Evolutionary conservation across 1,140 invertebrate genomes (phyloP).

Genomic region (Aphaenogaster ashmeadi): DNA sequence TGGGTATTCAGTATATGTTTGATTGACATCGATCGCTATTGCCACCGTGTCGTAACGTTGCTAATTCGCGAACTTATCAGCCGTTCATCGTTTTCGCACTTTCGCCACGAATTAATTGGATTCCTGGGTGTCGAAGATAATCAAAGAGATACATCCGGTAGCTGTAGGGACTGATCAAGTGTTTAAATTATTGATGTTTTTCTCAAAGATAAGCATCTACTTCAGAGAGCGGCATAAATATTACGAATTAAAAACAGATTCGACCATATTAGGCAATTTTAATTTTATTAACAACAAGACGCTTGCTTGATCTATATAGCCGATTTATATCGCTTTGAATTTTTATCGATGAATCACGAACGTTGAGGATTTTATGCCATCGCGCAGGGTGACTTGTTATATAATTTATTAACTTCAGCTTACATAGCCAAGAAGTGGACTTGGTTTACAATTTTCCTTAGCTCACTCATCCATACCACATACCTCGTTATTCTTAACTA

Average conservation of each 20-base stretch:
- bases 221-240: neutral
- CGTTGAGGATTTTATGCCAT: neutral
- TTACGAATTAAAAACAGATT: neutral
- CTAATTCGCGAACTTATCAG: neutral
- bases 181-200: neutral
- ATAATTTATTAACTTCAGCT: no score
- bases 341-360: neutral
- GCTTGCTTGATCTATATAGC: neutral
- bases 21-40: neutral
- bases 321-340: neutral
- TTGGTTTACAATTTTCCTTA: no score
- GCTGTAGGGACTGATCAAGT: no score
- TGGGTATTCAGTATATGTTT: neutral
- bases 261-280: neutral
- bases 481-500: no score
- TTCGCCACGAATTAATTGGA: neutral
- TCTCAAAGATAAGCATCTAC: neutral
- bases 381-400: constrained; percentile 92
- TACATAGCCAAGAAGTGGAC: no score
- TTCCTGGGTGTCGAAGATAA: neutral
- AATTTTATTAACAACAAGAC: neutral
- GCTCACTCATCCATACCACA: no score
- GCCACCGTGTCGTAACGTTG: neutral
- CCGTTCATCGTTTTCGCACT: neutral
- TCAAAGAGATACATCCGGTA: neutral